Evolutionary conservation across 1,140 invertebrate genomes (phyloP), one percentile per base, ranked within the genome.

Genomic region (Cherax destructor): DNA sequence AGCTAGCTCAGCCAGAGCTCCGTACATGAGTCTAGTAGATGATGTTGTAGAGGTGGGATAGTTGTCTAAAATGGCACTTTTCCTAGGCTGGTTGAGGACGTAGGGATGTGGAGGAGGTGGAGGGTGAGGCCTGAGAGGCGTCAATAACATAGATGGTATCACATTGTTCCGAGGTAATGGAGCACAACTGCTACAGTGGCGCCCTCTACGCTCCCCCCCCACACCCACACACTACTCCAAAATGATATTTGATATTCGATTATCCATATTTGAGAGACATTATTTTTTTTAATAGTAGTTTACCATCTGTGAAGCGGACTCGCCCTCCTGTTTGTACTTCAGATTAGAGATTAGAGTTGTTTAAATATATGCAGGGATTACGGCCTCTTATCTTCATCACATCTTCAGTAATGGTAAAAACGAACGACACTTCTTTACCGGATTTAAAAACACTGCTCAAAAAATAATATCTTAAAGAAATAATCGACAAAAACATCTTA

Each of bases 141-240:
- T 76, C 49, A 86, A 86, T 86, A 86, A 76, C 76, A 86, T 86
- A 86, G 83, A 86, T 86, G 83, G 69, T 86, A 86, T 86, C 83
- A 56, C 83, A 76, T 86, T 86, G 83, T 86, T 86, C n/a, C 47
- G 21, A 21, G 41, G 83, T 86, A 86, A 86, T 86, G 83, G 83
- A 52, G 83, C 69, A 50, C 30, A 24, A 52, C 83, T 76, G 83
- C 47, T 76, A 86, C 83, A 86, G 83, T 86, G 69, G 50, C 79
- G 50, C 50, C 7, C 47, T 56, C 30, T 86, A 76, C 30, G 72
- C 47, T 16, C 69, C 69, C 0, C 9, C 24, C 61, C 49, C 5
- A 76, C 83, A 86, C 83, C 69, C 69, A 18, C 49, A n/a, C 83
- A n/a, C 79, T 81, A 30, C 24, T 69, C 13, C 30, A 69, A 69